These are phyloP conservation scores for Athalia cordata DNA, from an alignment of 2,888 invertebrate genomes.

Conservation along the genomic window DNA sequence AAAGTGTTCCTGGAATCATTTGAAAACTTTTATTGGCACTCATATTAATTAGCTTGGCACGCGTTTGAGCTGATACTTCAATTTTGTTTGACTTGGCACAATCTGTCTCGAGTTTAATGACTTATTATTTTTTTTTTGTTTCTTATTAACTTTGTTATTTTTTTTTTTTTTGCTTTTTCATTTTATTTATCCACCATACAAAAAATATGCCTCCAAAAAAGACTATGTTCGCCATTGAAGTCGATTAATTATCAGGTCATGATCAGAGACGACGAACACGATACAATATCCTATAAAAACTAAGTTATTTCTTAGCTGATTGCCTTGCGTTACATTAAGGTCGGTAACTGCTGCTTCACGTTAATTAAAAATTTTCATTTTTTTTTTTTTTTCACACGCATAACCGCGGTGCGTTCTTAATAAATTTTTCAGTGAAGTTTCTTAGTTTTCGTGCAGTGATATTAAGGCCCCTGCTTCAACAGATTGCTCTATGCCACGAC, in stretches of 20 bases:
- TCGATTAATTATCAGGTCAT: slow-evolving; percentile 42
- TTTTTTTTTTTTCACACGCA: neutral
- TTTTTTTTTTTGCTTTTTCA: slow-evolving; percentile 49
- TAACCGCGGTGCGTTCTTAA: neutral
- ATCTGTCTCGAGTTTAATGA: slow-evolving; percentile 14
- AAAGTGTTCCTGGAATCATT: slow-evolving; percentile 7
- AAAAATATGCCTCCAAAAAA: slow-evolving; percentile 62
- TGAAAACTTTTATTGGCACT: slow-evolving; percentile 36
- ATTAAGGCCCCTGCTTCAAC: slow-evolving; percentile 73
- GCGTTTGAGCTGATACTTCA: slow-evolving; percentile 49
- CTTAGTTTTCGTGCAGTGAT: slow-evolving; percentile 67
- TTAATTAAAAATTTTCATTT: slow-evolving; percentile 40
- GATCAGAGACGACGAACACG: slow-evolving; percentile 60
- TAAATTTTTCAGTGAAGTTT: slow-evolving; percentile 37
- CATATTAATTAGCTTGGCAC: slow-evolving; percentile 47
- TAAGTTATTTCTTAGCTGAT: slow-evolving; percentile 71
- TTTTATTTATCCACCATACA: slow-evolving; percentile 58
- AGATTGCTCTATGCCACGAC: slow-evolving; percentile 72
- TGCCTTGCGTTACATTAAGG: slow-evolving; percentile 72
- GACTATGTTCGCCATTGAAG: slow-evolving; percentile 57
- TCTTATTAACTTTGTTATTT: slow-evolving; percentile 51
- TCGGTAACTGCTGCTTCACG: slow-evolving; percentile 56
- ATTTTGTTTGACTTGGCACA: slow-evolving; percentile 40
- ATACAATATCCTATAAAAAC: slow-evolving; percentile 73
- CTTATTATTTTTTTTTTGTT: neutral